Conservation (phyloP, 2,797 vertebrate species). For the Callimico goeldii region DNA sequence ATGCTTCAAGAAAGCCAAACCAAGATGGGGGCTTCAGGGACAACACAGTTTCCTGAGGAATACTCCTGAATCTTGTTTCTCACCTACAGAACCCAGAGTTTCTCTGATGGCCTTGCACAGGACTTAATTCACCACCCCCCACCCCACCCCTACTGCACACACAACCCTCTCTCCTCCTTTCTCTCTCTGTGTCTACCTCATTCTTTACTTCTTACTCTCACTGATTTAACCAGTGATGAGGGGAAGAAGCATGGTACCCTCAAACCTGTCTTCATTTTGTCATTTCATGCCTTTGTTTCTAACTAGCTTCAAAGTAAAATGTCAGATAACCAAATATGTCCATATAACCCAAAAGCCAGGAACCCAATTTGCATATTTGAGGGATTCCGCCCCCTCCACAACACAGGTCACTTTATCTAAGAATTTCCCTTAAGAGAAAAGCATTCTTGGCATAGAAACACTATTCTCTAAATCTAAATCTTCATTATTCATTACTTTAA, state of each 20-base stretch:
- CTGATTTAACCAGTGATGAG: background rate
- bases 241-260: background rate
- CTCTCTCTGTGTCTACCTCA: background rate
- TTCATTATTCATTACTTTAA: constrained; percentile 8
- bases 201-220: background rate
- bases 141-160: no score
- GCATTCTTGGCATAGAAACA: background rate
- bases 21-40: background rate
- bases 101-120: background rate
- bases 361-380: background rate
- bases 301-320: background rate
- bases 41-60: background rate
- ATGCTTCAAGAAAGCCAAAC: background rate
- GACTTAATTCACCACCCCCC: background rate
- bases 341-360: background rate
- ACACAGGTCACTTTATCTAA: background rate
- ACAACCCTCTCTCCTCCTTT: fast-evolving
- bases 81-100: background rate
- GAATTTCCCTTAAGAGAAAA: background rate
- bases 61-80: background rate
- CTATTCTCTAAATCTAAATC: background rate
- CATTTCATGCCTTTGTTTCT: background rate
- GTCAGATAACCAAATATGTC: background rate
- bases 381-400: fast-evolving
- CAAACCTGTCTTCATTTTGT: background rate